Conservation (phyloP, 2,888 invertebrate species). For the Hypena proboscidalis region DNA sequence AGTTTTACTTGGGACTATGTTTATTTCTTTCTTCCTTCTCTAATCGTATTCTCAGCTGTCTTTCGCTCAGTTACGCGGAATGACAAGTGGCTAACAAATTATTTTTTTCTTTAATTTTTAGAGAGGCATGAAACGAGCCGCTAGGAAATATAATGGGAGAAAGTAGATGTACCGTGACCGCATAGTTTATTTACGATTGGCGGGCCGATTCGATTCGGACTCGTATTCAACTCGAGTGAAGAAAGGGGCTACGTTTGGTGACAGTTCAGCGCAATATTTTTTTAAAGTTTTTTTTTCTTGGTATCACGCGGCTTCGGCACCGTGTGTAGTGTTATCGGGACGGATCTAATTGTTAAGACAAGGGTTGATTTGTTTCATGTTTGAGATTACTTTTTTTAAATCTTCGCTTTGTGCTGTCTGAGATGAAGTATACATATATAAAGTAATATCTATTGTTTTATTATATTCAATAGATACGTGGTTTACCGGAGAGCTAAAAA, state of each 20-base stretch:
- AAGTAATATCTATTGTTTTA: too few relatives aligned
- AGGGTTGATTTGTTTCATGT: not conserved
- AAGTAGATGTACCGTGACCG: conserved; percentile 26
- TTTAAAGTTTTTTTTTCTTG: not conserved
- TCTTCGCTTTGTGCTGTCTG: too few relatives aligned
- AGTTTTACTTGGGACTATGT: too few relatives aligned
- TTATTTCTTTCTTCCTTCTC: too few relatives aligned
- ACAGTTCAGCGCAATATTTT: not conserved
- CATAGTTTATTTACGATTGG: conserved; percentile 35
- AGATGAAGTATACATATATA: too few relatives aligned
- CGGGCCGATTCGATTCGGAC: conserved; percentile 27
- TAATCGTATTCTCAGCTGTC: not conserved
- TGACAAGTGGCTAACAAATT: conserved; percentile 25
- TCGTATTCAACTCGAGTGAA: not conserved
- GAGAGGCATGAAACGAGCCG: conserved; percentile 16
- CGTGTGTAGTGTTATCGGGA: not conserved
- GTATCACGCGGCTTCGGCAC: not conserved
- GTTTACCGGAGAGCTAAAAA: too few relatives aligned
- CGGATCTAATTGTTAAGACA: not conserved
- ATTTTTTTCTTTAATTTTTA: conserved; percentile 12
- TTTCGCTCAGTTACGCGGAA: not conserved
- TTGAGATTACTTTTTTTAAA: not conserved
- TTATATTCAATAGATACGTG: too few relatives aligned
- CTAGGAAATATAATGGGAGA: conserved; percentile 18
- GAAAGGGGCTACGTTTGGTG: not conserved